These are phyloP conservation scores for Microvelia longipes DNA, from an alignment of 1,140 invertebrate genomes.

Conservation along the genomic window DNA sequence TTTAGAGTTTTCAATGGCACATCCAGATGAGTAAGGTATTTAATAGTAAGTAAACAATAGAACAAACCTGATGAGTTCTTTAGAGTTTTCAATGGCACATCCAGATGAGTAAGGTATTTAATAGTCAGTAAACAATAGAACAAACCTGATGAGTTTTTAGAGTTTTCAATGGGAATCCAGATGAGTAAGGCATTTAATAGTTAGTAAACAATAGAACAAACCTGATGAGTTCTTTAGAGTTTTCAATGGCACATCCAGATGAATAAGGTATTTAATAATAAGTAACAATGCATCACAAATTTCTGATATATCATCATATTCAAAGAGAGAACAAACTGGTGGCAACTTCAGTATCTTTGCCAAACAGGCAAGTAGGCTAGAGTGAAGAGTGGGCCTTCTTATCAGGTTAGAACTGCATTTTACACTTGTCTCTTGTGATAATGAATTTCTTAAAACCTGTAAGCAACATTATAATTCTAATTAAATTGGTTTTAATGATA, in stretches of 20 bases:
- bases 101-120: neutral
- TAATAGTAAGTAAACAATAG: neutral
- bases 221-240: neutral
- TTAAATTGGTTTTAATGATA: too few relatives aligned
- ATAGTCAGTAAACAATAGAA: neutral
- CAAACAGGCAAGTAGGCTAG: conserved; percentile 11
- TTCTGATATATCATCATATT: conserved; percentile 10
- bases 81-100: neutral
- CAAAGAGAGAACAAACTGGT: conserved; percentile 2
- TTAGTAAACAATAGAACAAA: neutral
- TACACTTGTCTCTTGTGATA: neutral
- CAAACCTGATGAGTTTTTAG: neutral
- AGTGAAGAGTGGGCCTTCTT: neutral
- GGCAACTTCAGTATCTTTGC: conserved; percentile 6
- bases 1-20: too few relatives aligned
- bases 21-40: neutral
- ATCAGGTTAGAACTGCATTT: neutral
- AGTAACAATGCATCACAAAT: conserved; percentile 7
- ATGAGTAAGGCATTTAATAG: neutral
- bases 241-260: conserved; percentile 5
- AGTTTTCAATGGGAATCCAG: too few relatives aligned
- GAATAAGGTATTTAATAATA: conserved; percentile 5
- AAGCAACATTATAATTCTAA: too few relatives aligned
- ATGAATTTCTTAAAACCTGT: neutral
- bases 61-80: neutral